phyloP scores from a whole-genome alignment of 2,797 vertebrate species.

The Gymnocypris eckloni region DNA sequence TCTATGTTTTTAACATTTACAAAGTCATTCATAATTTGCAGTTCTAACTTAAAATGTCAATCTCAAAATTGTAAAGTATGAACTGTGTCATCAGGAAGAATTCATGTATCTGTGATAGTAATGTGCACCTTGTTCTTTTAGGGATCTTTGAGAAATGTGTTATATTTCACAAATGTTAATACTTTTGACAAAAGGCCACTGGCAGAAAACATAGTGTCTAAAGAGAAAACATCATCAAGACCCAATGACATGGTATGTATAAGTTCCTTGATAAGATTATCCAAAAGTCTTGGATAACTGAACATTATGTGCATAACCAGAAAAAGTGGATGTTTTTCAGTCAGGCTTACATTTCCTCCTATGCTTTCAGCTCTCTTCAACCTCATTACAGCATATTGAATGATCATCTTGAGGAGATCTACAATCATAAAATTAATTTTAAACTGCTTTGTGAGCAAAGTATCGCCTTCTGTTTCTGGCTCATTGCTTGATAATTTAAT shows the following conservation, averaged over 20 bases:
- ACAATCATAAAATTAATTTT: background rate
- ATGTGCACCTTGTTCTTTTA: background rate
- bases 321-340: background rate
- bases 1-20: background rate
- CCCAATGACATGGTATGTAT: background rate
- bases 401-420: slow-evolving; percentile 51
- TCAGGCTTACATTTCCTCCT: slow-evolving; percentile 46
- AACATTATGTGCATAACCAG: rapidly evolving
- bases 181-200: slow-evolving; percentile 10
- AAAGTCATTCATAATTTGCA: background rate
- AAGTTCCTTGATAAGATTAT: background rate
- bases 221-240: slow-evolving; percentile 4
- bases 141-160: background rate
- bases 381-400: slow-evolving; percentile 58
- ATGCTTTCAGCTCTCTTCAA: slow-evolving; percentile 27
- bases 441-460: slow-evolving; percentile 31
- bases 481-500: background rate
- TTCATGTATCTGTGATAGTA: background rate
- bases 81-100: background rate
- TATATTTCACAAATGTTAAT: background rate
- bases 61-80: background rate
- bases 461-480: background rate
- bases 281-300: too few relatives aligned
- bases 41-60: background rate
- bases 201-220: background rate